Conservation (phyloP, 2,797 vertebrate species). For the Lepus oiostolus region DNA sequence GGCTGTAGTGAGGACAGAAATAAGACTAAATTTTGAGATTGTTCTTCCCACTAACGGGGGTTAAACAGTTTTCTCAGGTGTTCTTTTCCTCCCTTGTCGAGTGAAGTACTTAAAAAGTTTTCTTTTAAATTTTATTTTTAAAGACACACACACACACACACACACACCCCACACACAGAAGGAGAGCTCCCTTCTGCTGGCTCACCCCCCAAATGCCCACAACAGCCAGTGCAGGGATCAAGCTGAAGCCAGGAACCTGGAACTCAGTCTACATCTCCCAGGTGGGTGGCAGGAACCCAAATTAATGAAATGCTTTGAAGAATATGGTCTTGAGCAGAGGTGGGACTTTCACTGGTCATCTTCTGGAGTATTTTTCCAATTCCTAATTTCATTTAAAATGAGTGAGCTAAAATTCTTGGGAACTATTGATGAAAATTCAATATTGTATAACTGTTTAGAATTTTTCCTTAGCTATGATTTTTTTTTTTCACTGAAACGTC, state of each 20-base stretch:
- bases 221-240: no score
- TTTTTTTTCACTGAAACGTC: background rate
- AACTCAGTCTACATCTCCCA: no score
- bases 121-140: no score
- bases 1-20: background rate
- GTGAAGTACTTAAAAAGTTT: background rate
- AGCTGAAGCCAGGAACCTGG: no score
- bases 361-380: constrained; percentile 52
- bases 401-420: background rate
- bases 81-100: background rate
- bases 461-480: background rate
- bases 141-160: no score
- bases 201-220: no score
- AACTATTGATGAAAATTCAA: background rate
- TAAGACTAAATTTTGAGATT: background rate
- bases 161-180: no score
- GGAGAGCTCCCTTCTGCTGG: no score
- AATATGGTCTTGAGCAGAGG: background rate
- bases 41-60: background rate
- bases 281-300: no score
- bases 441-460: constrained; percentile 14
- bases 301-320: background rate
- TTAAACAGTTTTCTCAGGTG: background rate
- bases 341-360: background rate
- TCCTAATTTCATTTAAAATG: constrained; percentile 48